Evolutionary conservation across 2,113 vertebrate species (phyloP), one percentile per base, ranked within the genome.

Genomic region (Clarias gariepinus): DNA sequence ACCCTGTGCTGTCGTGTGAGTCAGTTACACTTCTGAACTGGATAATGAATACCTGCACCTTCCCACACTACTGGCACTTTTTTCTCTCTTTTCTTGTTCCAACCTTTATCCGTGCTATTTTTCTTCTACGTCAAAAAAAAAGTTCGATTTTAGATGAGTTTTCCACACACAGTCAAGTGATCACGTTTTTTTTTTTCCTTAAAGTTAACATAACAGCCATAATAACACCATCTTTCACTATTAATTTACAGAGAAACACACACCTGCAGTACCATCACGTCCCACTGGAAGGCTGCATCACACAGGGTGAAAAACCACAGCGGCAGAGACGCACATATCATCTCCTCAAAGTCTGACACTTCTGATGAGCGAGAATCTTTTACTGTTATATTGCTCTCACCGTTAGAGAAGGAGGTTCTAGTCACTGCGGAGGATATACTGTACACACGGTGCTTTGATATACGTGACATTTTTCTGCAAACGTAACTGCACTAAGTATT

Each of bases 201-300:
- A 47, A 74, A 1, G 3, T 21, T 73, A 36, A 23, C 2, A 47
- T 25, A 36, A 5, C 19, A 73, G 11, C 41, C 21, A 25, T 47
- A 74, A 41, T 73, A 74, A 47, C 71, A 4, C 23, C 36, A 25
- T 12, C 10, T 25, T 52, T 52, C 13, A 52, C 52, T 10, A 52
- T 52, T 47, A 47, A 15, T 76, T 76, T 52, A 19, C 25, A 25
- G 6, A 28, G n/a, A 41, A 73, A 41, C 21, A 73, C 9, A 64
- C 25, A 76, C 73, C 41, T 76, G 73, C 71, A 74, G 71, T 74
- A 74, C 71, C 71, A 25, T 52, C 36, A 74, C 23, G 25, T 76
- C 73, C 73, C 73, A 76, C 73, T 25, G 73, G 73, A 52, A 76
- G 73, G 73, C 73, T 76, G 73, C 12, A 76, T 47, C 71, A 74